Evolutionary conservation across 2,888 invertebrate genomes (phyloP).

Genomic region (Nesidiocoris tenuis): DNA sequence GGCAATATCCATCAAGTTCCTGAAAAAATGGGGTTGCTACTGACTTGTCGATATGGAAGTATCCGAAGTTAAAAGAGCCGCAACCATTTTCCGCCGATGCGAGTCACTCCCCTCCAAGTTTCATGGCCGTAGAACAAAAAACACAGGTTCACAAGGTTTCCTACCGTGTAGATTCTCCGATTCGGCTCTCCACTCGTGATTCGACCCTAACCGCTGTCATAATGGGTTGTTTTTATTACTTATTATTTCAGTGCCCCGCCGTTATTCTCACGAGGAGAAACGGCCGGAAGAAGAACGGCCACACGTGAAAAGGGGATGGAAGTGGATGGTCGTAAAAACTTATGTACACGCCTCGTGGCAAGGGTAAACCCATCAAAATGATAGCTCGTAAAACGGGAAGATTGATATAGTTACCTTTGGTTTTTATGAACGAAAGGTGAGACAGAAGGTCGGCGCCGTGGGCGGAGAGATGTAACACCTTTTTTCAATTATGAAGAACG

Average conservation of each 20-base stretch:
- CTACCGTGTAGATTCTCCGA: no score
- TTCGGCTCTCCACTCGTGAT: no score
- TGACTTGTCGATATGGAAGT: no score
- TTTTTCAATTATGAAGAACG: constrained; percentile 17
- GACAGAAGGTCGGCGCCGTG: not conserved
- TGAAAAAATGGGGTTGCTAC: no score
- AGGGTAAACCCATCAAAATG: constrained; percentile 17
- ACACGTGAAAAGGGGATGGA: not conserved
- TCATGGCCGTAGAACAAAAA: no score
- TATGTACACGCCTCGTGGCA: not conserved
- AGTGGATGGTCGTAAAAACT: not conserved
- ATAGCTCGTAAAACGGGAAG: constrained; percentile 21
- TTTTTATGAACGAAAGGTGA: constrained; percentile 12
- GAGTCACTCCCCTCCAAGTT: no score
- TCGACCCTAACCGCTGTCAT: not conserved
- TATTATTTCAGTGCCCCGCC: not conserved
- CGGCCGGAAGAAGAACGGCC: not conserved
- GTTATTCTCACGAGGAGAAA: no score
- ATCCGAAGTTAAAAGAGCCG: no score
- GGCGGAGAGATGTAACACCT: not conserved
- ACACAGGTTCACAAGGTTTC: no score
- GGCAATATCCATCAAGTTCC: no score
- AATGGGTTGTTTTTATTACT: not conserved
- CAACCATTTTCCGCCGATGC: no score
- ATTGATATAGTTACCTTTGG: constrained; percentile 12